Evolutionary conservation across 2,888 invertebrate species (phyloP), one percentile per base, ranked within the genome.

Genomic region (Callosobruchus maculatus): DNA sequence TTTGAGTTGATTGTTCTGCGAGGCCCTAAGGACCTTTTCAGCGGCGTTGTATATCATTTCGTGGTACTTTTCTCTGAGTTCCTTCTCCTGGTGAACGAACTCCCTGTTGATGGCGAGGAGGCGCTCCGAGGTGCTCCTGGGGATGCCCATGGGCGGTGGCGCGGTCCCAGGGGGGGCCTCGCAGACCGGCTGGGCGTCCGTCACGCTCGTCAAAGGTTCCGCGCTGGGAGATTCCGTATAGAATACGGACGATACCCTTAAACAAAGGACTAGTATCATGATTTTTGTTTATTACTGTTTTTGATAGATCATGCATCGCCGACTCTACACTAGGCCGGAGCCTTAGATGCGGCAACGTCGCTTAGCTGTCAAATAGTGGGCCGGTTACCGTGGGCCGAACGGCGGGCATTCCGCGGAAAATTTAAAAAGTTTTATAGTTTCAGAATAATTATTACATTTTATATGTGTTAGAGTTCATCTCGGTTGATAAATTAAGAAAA

Each of bases 41-140:
- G 95, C 91, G 31, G 92, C 91, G 18, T 90, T 87, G 85, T 92
- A 95, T 78, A 95, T 92, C 78, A 91, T 89, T 81, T 96, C 95
- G 85, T 95, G 94, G 87, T 95, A 96, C 83, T 95, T 94, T 84
- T 95, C 93, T 71, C 94, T 91, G 77, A 97, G 86, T 77, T 95
- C 94, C 70, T 91, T 90, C 85, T 95, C 94, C 75, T 92, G 92
- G 31, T 90, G 87, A 66, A 93, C 90, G 76, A 94, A 93, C 77
- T 94, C 93, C 74, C 90, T 90, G 80, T 90, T 90, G 0, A 92
- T 89, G 0, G 90, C 89, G 67, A 93, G 84, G 73, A 93, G 82
- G 5, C 93, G 88, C 79, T 93, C 92, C 7, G 92, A 92, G 76
- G 91, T 91, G 79, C 91, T 92, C 75, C 92, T 87, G 0, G 91